Base-by-base conservation (phyloP, 2,888 invertebrate genomes). In the Petrolisthes cinctipes region DNA sequence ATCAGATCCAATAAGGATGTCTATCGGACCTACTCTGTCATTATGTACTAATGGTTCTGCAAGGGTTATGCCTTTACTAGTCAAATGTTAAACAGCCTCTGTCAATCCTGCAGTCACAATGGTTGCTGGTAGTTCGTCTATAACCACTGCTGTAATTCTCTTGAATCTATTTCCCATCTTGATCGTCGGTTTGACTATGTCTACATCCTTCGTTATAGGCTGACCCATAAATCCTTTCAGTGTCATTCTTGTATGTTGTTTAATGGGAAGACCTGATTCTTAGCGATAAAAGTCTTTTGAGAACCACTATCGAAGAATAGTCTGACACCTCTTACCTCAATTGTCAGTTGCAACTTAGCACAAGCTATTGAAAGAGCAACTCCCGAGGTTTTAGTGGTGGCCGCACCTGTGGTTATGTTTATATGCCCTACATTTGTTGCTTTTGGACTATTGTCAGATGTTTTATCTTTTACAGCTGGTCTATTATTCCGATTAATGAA, bases 191-290 rank as follows among this genome's bases (percentile, higher is more conserved):
- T 20, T 79, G 4, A 79, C 79, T 56, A 79, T 79, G n/a, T 79
- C 54, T 14, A 54, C 53, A 54, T 54, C 79, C 17, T 54, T 51
- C 6, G 54, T 53, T 14, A 11, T 79, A 54, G 79, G 54, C 20
- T 79, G 11, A 79, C 79, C 54, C 53, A 79, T 79, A 54, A 79
- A 79, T 79, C 79, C 79, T 79, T 79, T n/a, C 54, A 79, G 54
- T 51, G 79, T 79, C 79, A 79, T 51, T 17, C 54, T 79, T 23
- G 14, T 17, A 54, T 14, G 53, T 79, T 51, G 54, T 20, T 79
- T 79, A 53, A 79, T 79, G 54, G 79, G 54, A 4, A 79, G 51
- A 23, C 54, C 54, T 7, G 54, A 54, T 54, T 54, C 3, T 53
- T 79, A n/a, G 79, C 54, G 51, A 79, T 79, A 54, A 79, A 79